Percentiles rank a stretch among this genome's conserved stretches.
These are phyloP conservation scores for Melanotaenia duboulayi DNA, from an alignment of 2,113 vertebrate genomes.

Conservation along the genomic window DNA sequence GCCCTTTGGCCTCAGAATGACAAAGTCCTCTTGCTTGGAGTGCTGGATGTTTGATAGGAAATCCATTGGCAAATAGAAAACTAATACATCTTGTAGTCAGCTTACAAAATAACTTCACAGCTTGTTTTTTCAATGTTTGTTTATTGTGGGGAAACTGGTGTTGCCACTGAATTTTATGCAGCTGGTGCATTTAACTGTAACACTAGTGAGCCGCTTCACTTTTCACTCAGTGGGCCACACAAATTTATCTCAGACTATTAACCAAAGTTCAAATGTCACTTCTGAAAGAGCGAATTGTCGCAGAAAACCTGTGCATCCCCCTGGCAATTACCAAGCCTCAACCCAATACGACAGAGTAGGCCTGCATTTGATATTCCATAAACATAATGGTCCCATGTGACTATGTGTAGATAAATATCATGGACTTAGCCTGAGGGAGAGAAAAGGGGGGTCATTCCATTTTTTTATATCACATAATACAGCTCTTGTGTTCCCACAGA, in stretches of 20 bases:
- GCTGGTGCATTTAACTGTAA: conserved; percentile 37
- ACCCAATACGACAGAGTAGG: conserved; percentile 59
- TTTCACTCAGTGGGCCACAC: conserved; percentile 38
- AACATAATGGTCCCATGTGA: conserved; percentile 82
- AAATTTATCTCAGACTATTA: conserved; percentile 64
- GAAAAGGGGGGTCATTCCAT: conserved; percentile 74
- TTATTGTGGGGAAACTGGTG: conserved; percentile 11
- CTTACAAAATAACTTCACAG: conserved; percentile 11
- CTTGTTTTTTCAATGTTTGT: conserved; percentile 26
- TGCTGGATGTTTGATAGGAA: conserved; percentile 60
- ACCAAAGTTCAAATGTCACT: conserved; percentile 68
- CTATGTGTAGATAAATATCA: conserved; percentile 79
- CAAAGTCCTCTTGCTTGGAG: conserved; percentile 60
- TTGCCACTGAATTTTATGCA: conserved; percentile 24
- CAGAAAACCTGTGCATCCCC: conserved; percentile 65
- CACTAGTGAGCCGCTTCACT: conserved; percentile 28
- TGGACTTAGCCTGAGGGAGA: conserved; percentile 67
- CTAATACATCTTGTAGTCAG: conserved; percentile 49
- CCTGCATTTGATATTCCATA: conserved; percentile 75
- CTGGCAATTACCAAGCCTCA: conserved; percentile 61
- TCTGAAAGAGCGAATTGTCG: conserved; percentile 70
- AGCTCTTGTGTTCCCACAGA: conserved; percentile 88
- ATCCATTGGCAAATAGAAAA: conserved; percentile 68
- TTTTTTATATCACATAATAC: conserved; percentile 89
- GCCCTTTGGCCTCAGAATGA: conserved; percentile 67